These are phyloP conservation scores for Danio tinwini DNA, from an alignment of 2,797 vertebrate species.

Conservation along the genomic window DNA sequence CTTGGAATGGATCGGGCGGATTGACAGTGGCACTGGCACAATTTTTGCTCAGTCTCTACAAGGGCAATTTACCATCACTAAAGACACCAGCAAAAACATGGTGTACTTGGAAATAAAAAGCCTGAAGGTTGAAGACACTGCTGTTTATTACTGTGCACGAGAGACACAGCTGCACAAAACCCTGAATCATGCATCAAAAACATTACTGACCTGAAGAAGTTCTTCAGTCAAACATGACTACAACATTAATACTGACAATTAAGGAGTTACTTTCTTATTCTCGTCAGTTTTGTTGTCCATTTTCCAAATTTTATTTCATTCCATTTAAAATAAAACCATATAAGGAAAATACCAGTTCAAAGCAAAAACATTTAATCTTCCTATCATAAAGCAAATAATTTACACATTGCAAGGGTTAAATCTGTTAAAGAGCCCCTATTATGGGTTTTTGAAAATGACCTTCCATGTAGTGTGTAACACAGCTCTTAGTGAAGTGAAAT, in stretches of 20 bases:
- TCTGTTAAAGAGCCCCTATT: too few species aligned
- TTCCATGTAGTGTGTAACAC: too few species aligned
- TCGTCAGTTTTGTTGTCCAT: too few species aligned
- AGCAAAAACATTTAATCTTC: too few species aligned
- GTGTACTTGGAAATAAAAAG: slow-evolving; percentile 57
- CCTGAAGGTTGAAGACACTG: slow-evolving; percentile 53
- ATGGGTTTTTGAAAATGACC: too few species aligned
- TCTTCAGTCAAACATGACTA: neutral
- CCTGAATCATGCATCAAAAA: neutral
- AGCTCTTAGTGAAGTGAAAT: too few species aligned
- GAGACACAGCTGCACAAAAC: slow-evolving; percentile 5
- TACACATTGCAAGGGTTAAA: too few species aligned
- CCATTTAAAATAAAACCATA: too few species aligned
- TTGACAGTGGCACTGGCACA: slow-evolving; percentile 14
- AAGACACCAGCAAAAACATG: slow-evolving; percentile 56
- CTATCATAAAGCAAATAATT: too few species aligned
- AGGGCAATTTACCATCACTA: slow-evolving; percentile 36
- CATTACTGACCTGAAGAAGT: neutral
- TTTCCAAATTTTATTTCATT: too few species aligned
- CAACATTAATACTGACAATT: slow-evolving; percentile 5
- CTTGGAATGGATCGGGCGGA: slow-evolving; percentile 56
- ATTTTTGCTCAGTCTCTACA: neutral
- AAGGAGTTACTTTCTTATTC: too few species aligned
- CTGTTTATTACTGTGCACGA: slow-evolving; percentile 53
- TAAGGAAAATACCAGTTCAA: too few species aligned